Evolutionary conservation across 1,140 invertebrate species (phyloP).

Genomic region (Limonius californicus): DNA sequence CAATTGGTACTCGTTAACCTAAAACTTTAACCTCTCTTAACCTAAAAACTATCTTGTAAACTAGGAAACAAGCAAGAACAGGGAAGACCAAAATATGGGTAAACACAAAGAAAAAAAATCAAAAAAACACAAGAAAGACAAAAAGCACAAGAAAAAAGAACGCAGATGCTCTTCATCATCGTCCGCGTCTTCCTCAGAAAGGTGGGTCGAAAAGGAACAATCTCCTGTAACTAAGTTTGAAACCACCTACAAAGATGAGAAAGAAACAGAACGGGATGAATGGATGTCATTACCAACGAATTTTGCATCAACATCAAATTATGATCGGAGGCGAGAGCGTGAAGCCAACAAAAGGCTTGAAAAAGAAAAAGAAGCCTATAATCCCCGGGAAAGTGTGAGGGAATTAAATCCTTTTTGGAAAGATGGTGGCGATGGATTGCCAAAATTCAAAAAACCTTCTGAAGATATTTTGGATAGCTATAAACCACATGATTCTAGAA

Average conservation of each 20-base stretch:
- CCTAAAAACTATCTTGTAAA: too few species aligned
- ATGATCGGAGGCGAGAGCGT: constrained; percentile 41
- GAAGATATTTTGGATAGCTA: constrained; percentile 35
- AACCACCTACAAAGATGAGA: not conserved
- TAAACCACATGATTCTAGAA: constrained; percentile 23
- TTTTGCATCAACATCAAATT: constrained; percentile 45
- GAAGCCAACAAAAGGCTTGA: constrained; percentile 40
- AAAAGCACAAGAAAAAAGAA: constrained; percentile 31
- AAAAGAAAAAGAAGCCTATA: constrained; percentile 56
- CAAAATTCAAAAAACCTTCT: constrained; percentile 55
- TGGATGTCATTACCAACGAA: constrained; percentile 50
- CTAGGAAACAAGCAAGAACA: too few species aligned
- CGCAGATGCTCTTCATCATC: constrained; percentile 20
- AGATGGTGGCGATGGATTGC: constrained; percentile 79
- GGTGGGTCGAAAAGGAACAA: constrained; percentile 42
- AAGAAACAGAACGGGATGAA: constrained; percentile 44
- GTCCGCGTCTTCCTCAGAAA: constrained; percentile 26
- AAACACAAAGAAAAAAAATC: constrained; percentile 35
- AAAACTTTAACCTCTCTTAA: too few species aligned
- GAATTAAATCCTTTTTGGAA: constrained; percentile 95
- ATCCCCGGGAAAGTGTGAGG: constrained; percentile 66
- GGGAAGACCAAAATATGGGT: constrained; percentile 31
- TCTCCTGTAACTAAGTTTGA: too few species aligned
- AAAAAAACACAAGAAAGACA: constrained; percentile 33
- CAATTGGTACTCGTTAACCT: not conserved